Evolutionary conservation across 2,888 invertebrate species (phyloP), one percentile per base, ranked within the genome.

Genomic region (Ormyrus thymus): DNA sequence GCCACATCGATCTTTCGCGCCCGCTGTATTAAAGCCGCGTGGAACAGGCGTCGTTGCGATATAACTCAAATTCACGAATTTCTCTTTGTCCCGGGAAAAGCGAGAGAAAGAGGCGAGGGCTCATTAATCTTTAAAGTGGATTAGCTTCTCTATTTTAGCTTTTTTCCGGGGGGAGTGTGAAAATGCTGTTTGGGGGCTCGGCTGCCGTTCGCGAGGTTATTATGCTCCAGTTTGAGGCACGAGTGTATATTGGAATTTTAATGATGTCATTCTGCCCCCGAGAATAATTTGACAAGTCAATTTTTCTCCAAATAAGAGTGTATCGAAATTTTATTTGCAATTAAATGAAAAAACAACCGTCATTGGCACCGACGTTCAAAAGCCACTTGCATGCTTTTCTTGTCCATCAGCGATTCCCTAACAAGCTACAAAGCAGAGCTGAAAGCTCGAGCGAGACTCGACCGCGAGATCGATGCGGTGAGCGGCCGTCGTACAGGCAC

Each of bases 81-180:
- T 78, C 70, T 74, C 78, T 74, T 74, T 74, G 78, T 74, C 74
- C 74, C 58, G 29, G 62, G 1, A 29, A 46, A 15, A 59, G 46
- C 50, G 45, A 46, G 61, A 50, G 65, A 5, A 29, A 29, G 15
- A 46, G 62, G 13, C 50, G 46, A 10, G 10, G 73, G 56, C 61
- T 78, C 71, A 71, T 79, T 75, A 79, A 79, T 79, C 75, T 71
- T 75, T 76, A 68, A 79, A 72, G 66, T 76, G 51, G 65, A 76
- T 79, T 76, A 68, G 50, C 59, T 79, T 7, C 13, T 48, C 10
- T 75, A 7, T 29, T 29, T 29, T 29, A 29, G 29, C 56, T 76
- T 77, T 70, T 56, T 50, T 50, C 29, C 15, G 7, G 4, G 13
- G 45, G 29, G 50, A n/a, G 1, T 7, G 10, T 7, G n/a, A 51